Evolutionary conservation across 2,888 invertebrate species (phyloP).

Genomic region (Megaustenia siamemsis): DNA sequence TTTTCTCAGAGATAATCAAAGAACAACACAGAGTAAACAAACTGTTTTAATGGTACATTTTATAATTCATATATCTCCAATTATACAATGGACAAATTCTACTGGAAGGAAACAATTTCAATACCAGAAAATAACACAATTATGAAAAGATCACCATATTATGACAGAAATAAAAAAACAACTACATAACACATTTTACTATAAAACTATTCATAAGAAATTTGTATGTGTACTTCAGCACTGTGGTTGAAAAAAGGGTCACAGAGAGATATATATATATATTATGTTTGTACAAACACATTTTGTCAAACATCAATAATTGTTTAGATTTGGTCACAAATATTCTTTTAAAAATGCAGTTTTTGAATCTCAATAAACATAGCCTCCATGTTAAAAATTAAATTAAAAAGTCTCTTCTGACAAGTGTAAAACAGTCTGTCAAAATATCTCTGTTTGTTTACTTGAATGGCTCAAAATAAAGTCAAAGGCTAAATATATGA

Average conservation of each 20-base stretch:
- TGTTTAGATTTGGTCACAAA: background rate
- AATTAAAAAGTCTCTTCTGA: no score
- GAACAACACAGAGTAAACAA: background rate
- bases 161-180: background rate
- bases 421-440: no score
- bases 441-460: no score
- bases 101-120: conserved; percentile 22
- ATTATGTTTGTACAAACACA: background rate
- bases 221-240: background rate
- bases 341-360: background rate
- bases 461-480: no score
- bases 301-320: background rate
- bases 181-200: background rate
- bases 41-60: background rate
- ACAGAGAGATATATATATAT: background rate
- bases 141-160: conserved; percentile 19
- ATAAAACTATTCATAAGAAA: background rate
- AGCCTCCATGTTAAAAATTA: no score
- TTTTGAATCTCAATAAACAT: background rate
- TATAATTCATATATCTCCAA: background rate
- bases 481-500: no score
- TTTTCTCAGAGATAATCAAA: no score
- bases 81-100: conserved; percentile 5
- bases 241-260: background rate
- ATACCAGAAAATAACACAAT: background rate